Conservation (phyloP, 2,888 invertebrate species). For the Rhagium mordax region DNA sequence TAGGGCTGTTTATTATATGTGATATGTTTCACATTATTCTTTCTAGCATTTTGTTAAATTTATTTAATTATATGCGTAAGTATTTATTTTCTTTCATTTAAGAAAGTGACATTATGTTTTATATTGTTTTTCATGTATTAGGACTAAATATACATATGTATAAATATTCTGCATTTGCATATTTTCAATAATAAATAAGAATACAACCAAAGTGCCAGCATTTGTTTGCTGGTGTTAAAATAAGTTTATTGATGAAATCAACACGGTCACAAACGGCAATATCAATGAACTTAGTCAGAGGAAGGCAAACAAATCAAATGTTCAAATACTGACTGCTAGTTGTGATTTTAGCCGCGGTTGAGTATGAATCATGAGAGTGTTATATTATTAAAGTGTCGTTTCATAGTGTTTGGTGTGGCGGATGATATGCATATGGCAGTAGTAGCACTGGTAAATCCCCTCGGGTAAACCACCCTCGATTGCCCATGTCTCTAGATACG, state of each 20-base stretch:
- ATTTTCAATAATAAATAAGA: not conserved
- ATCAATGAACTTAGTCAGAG: slow-evolving; percentile 26
- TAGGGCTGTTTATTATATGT: too few relatives aligned
- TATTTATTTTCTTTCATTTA: too few relatives aligned
- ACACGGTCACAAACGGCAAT: slow-evolving; percentile 35
- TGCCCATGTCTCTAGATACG: slow-evolving; percentile 20
- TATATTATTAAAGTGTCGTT: slow-evolving; percentile 64
- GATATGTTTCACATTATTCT: too few relatives aligned
- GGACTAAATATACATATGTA: too few relatives aligned
- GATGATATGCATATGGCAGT: slow-evolving; percentile 61
- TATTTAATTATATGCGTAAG: too few relatives aligned
- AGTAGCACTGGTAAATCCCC: slow-evolving; percentile 30
- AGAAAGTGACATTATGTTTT: too few relatives aligned
- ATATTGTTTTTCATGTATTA: too few relatives aligned
- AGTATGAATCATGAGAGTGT: slow-evolving; percentile 62
- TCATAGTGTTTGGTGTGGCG: slow-evolving; percentile 57
- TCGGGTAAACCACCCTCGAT: slow-evolving; percentile 41
- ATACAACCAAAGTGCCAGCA: not conserved
- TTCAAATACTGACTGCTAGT: slow-evolving; percentile 58
- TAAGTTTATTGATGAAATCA: slow-evolving; percentile 33
- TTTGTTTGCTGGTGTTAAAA: not conserved
- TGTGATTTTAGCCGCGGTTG: slow-evolving; percentile 56
- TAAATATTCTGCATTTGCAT: too few relatives aligned
- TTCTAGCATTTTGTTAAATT: too few relatives aligned
- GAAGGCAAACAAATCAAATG: slow-evolving; percentile 62